Percentiles rank a stretch among this genome's conserved stretches.
Evolutionary conservation across 2,113 vertebrate genomes (phyloP).

Genomic region (Bos indicus): DNA sequence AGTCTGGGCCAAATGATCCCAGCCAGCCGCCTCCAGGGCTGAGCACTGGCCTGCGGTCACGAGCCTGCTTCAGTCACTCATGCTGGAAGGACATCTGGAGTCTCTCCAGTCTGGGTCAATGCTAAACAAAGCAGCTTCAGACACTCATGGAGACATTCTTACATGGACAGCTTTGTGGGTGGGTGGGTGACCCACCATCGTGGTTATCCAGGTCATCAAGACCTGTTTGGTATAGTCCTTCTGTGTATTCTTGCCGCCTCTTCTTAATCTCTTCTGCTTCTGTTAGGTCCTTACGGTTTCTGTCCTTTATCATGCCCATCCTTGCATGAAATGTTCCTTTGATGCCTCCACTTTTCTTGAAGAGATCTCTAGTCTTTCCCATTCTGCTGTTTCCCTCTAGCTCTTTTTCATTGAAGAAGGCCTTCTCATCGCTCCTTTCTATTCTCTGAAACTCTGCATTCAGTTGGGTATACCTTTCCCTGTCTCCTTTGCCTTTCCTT

Average conservation of each 20-base stretch:
- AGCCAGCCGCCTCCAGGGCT: accelerated
- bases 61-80: not conserved
- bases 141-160: not conserved
- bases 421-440: not conserved
- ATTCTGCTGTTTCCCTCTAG: not conserved
- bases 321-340: not conserved
- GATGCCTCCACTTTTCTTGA: not conserved
- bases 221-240: not conserved
- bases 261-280: not conserved
- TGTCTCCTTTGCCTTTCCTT: not conserved
- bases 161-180: not conserved
- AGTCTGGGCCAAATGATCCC: not conserved
- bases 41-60: not conserved
- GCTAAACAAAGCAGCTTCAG: not conserved
- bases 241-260: not conserved
- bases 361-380: not conserved
- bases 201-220: not conserved
- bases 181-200: not conserved
- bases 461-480: not conserved
- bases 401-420: not conserved
- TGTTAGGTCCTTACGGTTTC: not conserved
- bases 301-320: not conserved
- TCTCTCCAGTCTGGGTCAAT: not conserved
- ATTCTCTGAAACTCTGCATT: not conserved
- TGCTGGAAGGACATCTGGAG: not conserved